These are phyloP conservation scores for Antechinus stuartii DNA, from an alignment of 2,113 vertebrate species.

Conservation along the genomic window DNA sequence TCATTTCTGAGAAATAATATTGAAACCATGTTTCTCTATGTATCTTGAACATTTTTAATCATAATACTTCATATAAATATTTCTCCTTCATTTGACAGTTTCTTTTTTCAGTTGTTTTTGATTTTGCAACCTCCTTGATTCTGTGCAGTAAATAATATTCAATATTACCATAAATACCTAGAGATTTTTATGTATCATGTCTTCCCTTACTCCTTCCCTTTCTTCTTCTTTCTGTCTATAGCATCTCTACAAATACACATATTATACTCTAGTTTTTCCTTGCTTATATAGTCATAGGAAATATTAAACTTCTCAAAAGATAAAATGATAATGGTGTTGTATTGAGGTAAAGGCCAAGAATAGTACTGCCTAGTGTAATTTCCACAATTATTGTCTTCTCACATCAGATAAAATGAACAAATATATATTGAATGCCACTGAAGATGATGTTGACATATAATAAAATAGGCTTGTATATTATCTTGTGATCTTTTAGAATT, in stretches of 20 bases:
- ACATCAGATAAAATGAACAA: slow-evolving; percentile 13
- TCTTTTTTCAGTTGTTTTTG: too few relatives aligned
- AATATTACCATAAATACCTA: too few relatives aligned
- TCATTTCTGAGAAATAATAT: too few relatives aligned
- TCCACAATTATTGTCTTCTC: background rate
- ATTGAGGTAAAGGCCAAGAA: background rate
- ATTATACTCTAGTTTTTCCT: background rate
- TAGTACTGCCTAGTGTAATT: background rate
- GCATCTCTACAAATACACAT: background rate
- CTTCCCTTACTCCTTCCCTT: too few relatives aligned
- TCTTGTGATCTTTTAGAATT: background rate
- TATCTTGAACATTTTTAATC: too few relatives aligned
- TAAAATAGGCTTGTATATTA: background rate
- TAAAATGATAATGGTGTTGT: background rate
- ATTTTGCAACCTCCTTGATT: too few relatives aligned
- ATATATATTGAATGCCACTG: background rate
- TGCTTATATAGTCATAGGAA: background rate
- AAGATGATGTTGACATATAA: slow-evolving; percentile 21
- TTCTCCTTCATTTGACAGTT: too few relatives aligned
- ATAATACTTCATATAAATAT: too few relatives aligned
- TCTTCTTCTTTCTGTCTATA: too few relatives aligned
- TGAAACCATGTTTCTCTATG: too few relatives aligned
- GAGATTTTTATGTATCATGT: too few relatives aligned
- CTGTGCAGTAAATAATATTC: too few relatives aligned
- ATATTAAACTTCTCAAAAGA: slow-evolving; percentile 19